Percentiles rank a stretch among this genome's conserved stretches.
Conservation (phyloP, 37 sponge, comb jelly and placozoan genomes). For the Ianthella basta region DNA sequence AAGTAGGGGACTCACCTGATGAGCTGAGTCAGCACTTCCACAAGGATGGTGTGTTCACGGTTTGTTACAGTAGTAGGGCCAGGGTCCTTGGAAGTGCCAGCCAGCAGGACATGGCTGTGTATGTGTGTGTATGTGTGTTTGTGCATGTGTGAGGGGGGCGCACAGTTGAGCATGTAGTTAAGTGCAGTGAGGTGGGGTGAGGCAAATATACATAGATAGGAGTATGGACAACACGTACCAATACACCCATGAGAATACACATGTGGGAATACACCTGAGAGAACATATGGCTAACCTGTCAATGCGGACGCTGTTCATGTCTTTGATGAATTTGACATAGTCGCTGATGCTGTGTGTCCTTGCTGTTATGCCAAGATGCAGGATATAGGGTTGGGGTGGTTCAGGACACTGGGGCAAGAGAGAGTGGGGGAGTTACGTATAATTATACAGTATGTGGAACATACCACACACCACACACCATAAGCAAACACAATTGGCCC, state of each 20-base stretch:
- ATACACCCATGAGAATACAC: not conserved
- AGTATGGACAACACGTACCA: slow-evolving; percentile 25
- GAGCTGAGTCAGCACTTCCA: slow-evolving; percentile 44
- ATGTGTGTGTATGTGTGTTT: not conserved
- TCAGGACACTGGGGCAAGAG: slow-evolving; percentile 49
- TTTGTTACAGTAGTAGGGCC: not conserved
- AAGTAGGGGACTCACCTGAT: slow-evolving; percentile 40
- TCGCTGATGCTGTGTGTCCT: slow-evolving; percentile 71
- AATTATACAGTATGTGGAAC: not conserved
- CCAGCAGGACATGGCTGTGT: not conserved
- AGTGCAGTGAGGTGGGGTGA: too few species aligned
- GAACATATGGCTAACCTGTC: slow-evolving; percentile 34
- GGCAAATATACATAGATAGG: too few species aligned
- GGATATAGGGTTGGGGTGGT: slow-evolving; percentile 50
- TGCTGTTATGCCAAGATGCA: slow-evolving; percentile 74
- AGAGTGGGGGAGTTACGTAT: not conserved
- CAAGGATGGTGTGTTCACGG: slow-evolving; percentile 45
- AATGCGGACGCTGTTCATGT: slow-evolving; percentile 49
- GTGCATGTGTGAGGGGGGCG: not conserved
- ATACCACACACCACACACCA: too few species aligned
- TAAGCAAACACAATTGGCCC: too few species aligned
- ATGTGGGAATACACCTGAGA: not conserved
- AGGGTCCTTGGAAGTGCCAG: not conserved
- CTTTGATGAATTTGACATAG: slow-evolving; percentile 48
- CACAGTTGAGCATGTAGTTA: not conserved